These are phyloP conservation scores for Xenus cinereus DNA, from an alignment of 2,113 vertebrate species.

Conservation along the genomic window DNA sequence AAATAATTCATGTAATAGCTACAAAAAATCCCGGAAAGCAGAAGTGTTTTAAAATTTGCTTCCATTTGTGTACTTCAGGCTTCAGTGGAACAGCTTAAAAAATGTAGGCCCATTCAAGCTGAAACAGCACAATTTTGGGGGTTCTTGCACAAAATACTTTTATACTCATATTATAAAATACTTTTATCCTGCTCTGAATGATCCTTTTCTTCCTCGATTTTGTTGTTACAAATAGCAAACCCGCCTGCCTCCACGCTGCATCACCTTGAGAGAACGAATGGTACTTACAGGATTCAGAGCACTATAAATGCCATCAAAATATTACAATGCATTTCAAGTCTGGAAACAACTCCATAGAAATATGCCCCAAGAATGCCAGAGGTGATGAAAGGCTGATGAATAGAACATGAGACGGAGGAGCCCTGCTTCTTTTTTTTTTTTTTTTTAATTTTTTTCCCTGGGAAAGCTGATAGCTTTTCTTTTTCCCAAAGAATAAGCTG, in stretches of 20 bases:
- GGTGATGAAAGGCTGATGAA: constrained; percentile 52
- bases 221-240: constrained; percentile 13
- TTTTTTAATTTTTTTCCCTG: background rate
- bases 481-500: background rate
- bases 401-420: constrained; percentile 28
- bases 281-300: background rate
- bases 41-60: constrained; percentile 37
- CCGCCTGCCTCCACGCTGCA: background rate
- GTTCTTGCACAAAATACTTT: background rate
- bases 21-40: constrained; percentile 17
- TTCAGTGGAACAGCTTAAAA: constrained; percentile 21
- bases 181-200: background rate
- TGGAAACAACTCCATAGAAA: constrained; percentile 2
- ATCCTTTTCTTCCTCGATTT: background rate
- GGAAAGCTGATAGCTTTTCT: background rate
- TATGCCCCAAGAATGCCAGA: constrained; percentile 21
- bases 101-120: constrained; percentile 5
- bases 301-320: constrained; percentile 2
- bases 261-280: background rate
- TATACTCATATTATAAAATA: background rate
- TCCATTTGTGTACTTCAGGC: constrained; percentile 48
- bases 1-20: constrained; percentile 62
- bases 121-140: constrained; percentile 8
- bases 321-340: constrained; percentile 34
- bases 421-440: background rate